Base-by-base conservation (phyloP, 2,888 invertebrate species). In the Platycheirus albimanus region DNA sequence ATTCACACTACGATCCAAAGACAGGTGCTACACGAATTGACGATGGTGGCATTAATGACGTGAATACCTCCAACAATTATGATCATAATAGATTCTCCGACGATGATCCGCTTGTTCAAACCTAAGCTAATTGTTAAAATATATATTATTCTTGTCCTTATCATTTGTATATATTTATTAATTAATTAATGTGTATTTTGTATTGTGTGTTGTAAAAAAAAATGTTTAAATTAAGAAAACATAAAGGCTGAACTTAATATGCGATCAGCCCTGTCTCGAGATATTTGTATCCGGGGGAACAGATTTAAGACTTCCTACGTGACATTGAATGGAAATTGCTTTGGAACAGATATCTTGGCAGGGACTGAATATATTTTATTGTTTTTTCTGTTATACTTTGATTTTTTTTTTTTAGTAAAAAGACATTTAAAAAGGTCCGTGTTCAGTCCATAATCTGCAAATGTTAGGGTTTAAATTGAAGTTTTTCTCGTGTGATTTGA, bases 11-110 rank as follows among this genome's bases (percentile, higher is more conserved):
- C 90, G 96, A 96, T 91, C 95, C 95, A 64, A 93, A 96, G 85
- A 94, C 97, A 58, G 97, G 96, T 54, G 95, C 97, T 86, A 96
- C 97, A 45, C 96, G 96, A 64, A 96, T 97, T 89, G 93, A 94
- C 38, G 94, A 94, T 85, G 94, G 94, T 86, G 94, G 94, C 80
- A 92, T 95, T 83, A 95, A 96, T 93, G 91, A 92, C 88, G 88
- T 72, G 93, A 96, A 96, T 88, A 96, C 96, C 86, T 96, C 96
- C 88, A 96, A 97, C 88, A 94, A 95, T 87, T 97, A 97, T 38
- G 95, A 97, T 86, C 97, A 97, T 88, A 94, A 95, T 89, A 96
- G 86, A 66, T 98, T 98, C 91, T 96, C 97, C 0, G 98, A 98
- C 90, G 98, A 98, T 90, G 98, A 98, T 91, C 98, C 97, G 70